Percentiles rank a stretch among this genome's conserved stretches.
phyloP scores from a whole-genome alignment of 1,140 invertebrate genomes.

The Holotrichia oblita region DNA sequence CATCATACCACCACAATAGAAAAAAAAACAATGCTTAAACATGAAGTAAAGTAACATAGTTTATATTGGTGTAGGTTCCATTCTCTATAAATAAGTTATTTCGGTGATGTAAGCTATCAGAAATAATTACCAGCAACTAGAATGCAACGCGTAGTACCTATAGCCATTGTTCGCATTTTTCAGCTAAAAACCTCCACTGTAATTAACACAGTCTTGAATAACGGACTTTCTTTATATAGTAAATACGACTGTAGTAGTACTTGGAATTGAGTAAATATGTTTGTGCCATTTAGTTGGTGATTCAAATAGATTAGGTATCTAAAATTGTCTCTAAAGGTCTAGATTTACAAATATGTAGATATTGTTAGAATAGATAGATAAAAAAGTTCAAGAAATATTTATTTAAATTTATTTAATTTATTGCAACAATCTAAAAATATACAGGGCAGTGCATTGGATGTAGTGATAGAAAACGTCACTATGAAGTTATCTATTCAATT shows the following conservation, averaged over 20 bases:
- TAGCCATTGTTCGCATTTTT: slow-evolving; percentile 36
- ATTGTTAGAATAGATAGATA: too few relatives aligned
- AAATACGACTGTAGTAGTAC: slow-evolving; percentile 25
- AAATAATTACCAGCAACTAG: slow-evolving; percentile 2
- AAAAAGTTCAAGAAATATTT: too few relatives aligned
- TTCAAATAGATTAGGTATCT: background rate
- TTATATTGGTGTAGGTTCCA: too few relatives aligned
- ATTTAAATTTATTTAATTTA: too few relatives aligned
- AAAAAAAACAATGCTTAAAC: background rate
- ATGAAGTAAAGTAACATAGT: too few relatives aligned
- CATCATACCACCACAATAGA: background rate
- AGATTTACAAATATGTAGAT: background rate
- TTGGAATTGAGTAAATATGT: slow-evolving; percentile 18
- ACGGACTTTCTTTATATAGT: slow-evolving; percentile 40
- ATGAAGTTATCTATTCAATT: too few relatives aligned
- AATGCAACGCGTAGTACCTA: background rate
- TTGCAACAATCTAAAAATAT: too few relatives aligned
- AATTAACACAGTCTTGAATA: slow-evolving; percentile 39
- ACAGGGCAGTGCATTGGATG: too few relatives aligned
- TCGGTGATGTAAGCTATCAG: background rate
- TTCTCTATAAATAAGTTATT: background rate
- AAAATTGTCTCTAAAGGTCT: background rate
- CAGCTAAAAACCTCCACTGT: slow-evolving; percentile 23
- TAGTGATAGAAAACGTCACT: too few relatives aligned
- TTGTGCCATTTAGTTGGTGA: background rate